phyloP scores from a whole-genome alignment of 2,113 vertebrate species.

The Rattus norvegicus region GRCr8 NC_086039.1:152366001-152366500 shows the following conservation, averaged over 20 bases:
- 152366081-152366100: background rate
- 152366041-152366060: background rate
- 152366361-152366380: no score
- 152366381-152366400: no score
- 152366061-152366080: conserved; percentile 47
- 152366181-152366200: no score
- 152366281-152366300: no score
- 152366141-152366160: background rate
- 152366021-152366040: conserved; percentile 2
- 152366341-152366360: no score
- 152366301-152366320: no score
- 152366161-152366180: background rate
- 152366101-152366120: conserved; percentile 19
- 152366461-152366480: background rate
- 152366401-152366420: no score
- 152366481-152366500: background rate
- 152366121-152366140: background rate
- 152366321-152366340: no score
- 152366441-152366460: background rate
- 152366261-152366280: no score
- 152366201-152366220: no score
- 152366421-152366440: background rate
- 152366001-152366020: background rate
- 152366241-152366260: no score
- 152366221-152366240: no score